Conservation (phyloP, 1,140 invertebrate genomes). For the Zaprionus davidi region DNA sequence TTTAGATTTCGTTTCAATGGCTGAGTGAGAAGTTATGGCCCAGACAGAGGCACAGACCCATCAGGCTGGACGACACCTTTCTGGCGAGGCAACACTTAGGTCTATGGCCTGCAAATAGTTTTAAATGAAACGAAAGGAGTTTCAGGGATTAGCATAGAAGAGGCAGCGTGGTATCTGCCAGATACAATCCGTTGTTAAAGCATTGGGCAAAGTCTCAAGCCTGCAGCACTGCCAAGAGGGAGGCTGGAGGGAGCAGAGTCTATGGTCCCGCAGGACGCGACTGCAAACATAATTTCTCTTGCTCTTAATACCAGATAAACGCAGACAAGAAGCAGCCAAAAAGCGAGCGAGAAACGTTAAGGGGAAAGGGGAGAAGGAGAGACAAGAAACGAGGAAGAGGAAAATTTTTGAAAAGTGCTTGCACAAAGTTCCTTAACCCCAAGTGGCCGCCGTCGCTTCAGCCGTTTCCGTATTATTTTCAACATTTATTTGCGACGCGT, state of each 20-base stretch:
- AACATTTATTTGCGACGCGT: slow-evolving; percentile 80
- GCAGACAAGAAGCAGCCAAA: slow-evolving; percentile 57
- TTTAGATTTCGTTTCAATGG: slow-evolving; percentile 75
- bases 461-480: slow-evolving; percentile 57
- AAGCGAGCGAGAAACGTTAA: slow-evolving; percentile 1
- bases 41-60: slow-evolving; percentile 17
- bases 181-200: neutral
- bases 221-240: neutral
- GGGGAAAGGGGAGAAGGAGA: slow-evolving; percentile 16
- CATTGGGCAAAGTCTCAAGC: neutral
- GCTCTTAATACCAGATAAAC: slow-evolving; percentile 73
- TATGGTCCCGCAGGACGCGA: slow-evolving; percentile 14
- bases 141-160: neutral
- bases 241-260: no score
- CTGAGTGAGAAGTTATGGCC: slow-evolving; percentile 58
- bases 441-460: slow-evolving; percentile 13
- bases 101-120: slow-evolving; percentile 63
- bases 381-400: neutral
- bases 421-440: slow-evolving; percentile 73
- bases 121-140: slow-evolving; percentile 34
- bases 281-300: slow-evolving; percentile 75
- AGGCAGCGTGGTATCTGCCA: neutral
- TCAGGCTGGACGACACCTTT: slow-evolving; percentile 34
- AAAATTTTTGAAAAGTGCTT: slow-evolving; percentile 23
- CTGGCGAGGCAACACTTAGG: slow-evolving; percentile 42